Evolutionary conservation across 2,888 invertebrate species (phyloP).

Genomic region (Mylabris sibirica): DNA sequence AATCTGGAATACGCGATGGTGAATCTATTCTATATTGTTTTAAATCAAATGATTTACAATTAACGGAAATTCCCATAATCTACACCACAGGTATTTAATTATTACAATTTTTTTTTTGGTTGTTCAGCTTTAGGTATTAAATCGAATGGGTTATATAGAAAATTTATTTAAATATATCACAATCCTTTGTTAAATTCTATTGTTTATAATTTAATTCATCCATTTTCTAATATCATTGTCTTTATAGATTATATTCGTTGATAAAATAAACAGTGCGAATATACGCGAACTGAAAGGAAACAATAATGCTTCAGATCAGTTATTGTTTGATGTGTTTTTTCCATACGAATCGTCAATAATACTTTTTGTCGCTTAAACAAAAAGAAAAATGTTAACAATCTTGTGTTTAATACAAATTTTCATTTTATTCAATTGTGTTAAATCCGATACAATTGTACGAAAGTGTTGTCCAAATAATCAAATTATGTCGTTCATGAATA

Average conservation of each 20-base stretch:
- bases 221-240: slow-evolving; percentile 7
- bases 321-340: slow-evolving; percentile 21
- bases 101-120: no score
- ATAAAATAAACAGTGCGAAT: slow-evolving; percentile 35
- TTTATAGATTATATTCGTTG: slow-evolving; percentile 29
- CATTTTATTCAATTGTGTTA: slow-evolving; percentile 22
- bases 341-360: not conserved
- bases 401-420: slow-evolving; percentile 12
- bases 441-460: slow-evolving; percentile 16
- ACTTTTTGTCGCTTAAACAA: no score
- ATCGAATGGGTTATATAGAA: no score
- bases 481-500: slow-evolving; percentile 16
- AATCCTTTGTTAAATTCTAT: not conserved
- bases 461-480: slow-evolving; percentile 26
- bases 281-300: slow-evolving; percentile 24
- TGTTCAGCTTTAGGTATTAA: no score
- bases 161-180: not conserved
- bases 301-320: slow-evolving; percentile 28
- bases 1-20: not conserved
- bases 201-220: not conserved
- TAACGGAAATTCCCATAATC: not conserved
- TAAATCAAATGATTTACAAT: not conserved
- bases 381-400: slow-evolving; percentile 13
- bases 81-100: slow-evolving; percentile 3
- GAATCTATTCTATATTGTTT: slow-evolving; percentile 6